Evolutionary conservation across 2,888 invertebrate species (phyloP), one percentile per base, ranked within the genome.

Genomic region (Micoletzkya japonica): DNA sequence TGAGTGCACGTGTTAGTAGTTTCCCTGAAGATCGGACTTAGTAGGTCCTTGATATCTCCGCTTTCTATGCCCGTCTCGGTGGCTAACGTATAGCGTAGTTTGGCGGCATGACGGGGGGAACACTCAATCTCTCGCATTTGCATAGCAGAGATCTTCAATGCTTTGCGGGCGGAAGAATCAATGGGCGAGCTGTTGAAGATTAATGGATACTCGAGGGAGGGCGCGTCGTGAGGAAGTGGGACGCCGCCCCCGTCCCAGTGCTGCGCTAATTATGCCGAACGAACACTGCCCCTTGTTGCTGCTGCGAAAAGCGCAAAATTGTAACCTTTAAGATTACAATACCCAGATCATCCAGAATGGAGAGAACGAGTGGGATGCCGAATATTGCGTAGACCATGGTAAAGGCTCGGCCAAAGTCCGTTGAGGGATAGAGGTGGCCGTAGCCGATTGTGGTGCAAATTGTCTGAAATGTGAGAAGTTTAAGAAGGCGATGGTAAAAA

Each of bases 301-400:
- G 44, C 44, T 44, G 44, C 44, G 10, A 44, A 44, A 44, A 14
- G 44, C 44, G 10, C 44, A 44, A 10, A 44, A 44, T 10, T 44
- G 44, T 44, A 14, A 20, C 44, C 44, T 44, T 44, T 44, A n/a
- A n/a, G n/a, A n/a, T n/a, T n/a, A n/a, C n/a, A n/a, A n/a, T 69
- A 80, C 82, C 82, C n/a, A 82, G 60, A 63, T 83, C 95, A 49
- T 95, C 94, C 76, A 97, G 87, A 20, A 95, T 91, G 72, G 95
- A 93, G 79, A 96, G 89, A 86, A 97, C 95, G 81, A 97, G 89
- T 0, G 97, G 97, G 81, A 97, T 95, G 14, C 97, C 97, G 76
- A 97, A 90, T 70, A 94, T 90, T 32, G 96, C 93, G 86, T 97
- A 97, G 34, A 93, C 88, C 80, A 97, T 94, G 0, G 95, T 95